These are phyloP conservation scores for Tympanoctomys barrerae DNA, from an alignment of 2,797 vertebrate genomes.

Conservation along the genomic window DNA sequence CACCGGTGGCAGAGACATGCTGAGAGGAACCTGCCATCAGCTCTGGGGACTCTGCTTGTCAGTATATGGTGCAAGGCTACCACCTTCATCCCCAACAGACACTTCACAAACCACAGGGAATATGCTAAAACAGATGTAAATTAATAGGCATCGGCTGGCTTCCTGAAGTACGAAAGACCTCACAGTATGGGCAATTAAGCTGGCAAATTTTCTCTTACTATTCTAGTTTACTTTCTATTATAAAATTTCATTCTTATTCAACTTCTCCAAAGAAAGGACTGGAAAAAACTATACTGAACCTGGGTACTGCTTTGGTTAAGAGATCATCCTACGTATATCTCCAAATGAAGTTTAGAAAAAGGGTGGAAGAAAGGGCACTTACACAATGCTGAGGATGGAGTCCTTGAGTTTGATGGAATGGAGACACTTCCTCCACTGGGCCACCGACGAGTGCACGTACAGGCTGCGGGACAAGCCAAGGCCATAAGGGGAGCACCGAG, in stretches of 20 bases:
- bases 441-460: conserved; percentile 98
- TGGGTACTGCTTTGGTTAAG: conserved; percentile 3
- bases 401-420: conserved; percentile 99
- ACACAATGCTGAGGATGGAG: conserved; percentile 98
- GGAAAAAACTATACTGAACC: neutral
- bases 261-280: conserved; percentile 14
- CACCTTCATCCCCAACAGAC: neutral
- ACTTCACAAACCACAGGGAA: conserved; percentile 5
- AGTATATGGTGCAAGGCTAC: conserved; percentile 4
- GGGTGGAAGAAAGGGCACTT: conserved; percentile 87
- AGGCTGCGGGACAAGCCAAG: conserved; percentile 91
- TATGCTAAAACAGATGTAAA: conserved; percentile 44
- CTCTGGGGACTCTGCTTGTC: neutral
- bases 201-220: conserved; percentile 38
- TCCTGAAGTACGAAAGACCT: neutral
- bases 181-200: neutral
- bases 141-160: neutral
- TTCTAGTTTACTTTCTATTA: conserved; percentile 27
- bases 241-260: neutral
- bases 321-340: conserved; percentile 34
- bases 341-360: conserved; percentile 65
- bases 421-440: conserved; percentile 98
- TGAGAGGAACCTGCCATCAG: neutral
- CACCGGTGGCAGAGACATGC: neutral
- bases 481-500: conserved; percentile 72